Evolutionary conservation across 2,113 vertebrate genomes (phyloP).

Genomic region (Symphodus melops): DNA sequence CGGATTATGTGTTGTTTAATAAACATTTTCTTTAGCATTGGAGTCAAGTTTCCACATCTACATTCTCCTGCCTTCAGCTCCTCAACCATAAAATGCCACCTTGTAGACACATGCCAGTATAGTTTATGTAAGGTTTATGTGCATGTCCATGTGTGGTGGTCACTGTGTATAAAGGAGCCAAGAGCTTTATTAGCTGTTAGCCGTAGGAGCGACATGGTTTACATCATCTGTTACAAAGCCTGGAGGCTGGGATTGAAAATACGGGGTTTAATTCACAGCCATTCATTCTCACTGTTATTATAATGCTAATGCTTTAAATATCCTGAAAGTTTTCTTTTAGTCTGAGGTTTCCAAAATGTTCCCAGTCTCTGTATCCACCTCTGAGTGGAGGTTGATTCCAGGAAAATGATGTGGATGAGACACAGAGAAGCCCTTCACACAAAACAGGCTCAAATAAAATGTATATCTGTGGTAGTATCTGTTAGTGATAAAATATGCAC

Average conservation of each 20-base stretch:
- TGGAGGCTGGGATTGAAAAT: constrained; percentile 46
- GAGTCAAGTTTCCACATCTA: too few relatives aligned
- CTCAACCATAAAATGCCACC: constrained; percentile 41
- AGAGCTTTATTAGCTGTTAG: constrained; percentile 66
- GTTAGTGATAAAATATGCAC: constrained; percentile 42
- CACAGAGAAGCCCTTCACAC: constrained; percentile 49
- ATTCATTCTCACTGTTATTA: constrained; percentile 36
- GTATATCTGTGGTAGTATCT: constrained; percentile 46
- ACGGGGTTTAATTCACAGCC: constrained; percentile 47
- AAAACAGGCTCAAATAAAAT: constrained; percentile 36
- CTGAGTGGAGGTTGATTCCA: constrained; percentile 12
- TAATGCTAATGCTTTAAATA: constrained; percentile 46
- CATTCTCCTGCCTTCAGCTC: too few relatives aligned
- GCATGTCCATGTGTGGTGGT: constrained; percentile 37
- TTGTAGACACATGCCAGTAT: constrained; percentile 14
- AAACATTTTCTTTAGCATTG: too few relatives aligned
- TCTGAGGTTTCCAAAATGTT: constrained; percentile 34
- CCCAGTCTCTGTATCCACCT: not conserved
- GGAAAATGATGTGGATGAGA: constrained; percentile 52
- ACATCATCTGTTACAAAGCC: constrained; percentile 66
- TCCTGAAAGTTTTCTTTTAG: constrained; percentile 43
- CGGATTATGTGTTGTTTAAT: too few relatives aligned
- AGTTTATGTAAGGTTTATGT: constrained; percentile 29
- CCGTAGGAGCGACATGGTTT: constrained; percentile 40
- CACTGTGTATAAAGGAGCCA: constrained; percentile 38